Evolutionary conservation across 2,113 vertebrate species (phyloP).

Genomic region (human): DNA sequence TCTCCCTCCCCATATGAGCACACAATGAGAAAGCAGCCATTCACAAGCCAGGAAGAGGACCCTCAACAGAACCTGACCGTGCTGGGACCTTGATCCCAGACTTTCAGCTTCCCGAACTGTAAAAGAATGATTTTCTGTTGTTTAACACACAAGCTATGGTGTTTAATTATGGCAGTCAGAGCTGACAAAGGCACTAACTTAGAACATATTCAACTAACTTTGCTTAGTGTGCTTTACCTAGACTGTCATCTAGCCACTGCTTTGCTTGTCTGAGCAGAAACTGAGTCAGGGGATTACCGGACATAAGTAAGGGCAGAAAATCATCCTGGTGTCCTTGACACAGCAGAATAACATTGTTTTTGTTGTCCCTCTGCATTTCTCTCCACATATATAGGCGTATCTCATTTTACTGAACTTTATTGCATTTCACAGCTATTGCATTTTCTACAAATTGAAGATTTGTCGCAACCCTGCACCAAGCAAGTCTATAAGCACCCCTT

Average conservation of each 20-base stretch:
- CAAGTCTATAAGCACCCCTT: neutral
- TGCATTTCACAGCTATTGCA: neutral
- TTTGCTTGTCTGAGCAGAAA: neutral
- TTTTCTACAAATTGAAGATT: neutral
- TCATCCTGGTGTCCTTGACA: neutral
- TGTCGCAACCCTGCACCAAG: neutral
- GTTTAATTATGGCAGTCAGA: neutral
- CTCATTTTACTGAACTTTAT: neutral
- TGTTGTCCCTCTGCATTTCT: neutral
- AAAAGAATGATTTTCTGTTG: neutral
- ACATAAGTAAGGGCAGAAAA: neutral
- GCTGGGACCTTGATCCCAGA: neutral
- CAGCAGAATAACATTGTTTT: neutral
- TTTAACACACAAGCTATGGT: neutral
- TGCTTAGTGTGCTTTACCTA: neutral
- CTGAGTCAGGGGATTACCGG: neutral
- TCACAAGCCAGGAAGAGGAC: neutral
- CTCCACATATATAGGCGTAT: neutral
- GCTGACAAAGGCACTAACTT: neutral
- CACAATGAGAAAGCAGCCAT: neutral
- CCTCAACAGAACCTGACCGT: neutral
- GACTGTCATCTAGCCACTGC: neutral
- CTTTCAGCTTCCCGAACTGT: neutral
- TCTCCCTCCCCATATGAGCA: neutral
- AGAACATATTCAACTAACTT: neutral